Percentiles rank a stretch among this genome's conserved stretches.
phyloP scores from a whole-genome alignment of 1,140 invertebrate genomes.

The Diabrotica undecimpunctata region DNA sequence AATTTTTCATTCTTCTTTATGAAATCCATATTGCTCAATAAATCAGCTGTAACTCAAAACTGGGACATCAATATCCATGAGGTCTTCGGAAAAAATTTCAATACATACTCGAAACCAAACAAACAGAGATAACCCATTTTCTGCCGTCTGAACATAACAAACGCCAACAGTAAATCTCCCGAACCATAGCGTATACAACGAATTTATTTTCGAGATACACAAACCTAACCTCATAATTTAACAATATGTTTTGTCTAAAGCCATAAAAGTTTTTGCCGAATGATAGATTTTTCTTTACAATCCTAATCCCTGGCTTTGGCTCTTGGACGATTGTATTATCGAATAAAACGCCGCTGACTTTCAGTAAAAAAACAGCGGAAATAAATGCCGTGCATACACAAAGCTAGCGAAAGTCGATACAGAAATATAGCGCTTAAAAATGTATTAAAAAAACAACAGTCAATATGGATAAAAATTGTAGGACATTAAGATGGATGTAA shows the following conservation, averaged over 20 bases:
- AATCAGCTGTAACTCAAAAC: neutral
- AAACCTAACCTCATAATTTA: constrained; percentile 8
- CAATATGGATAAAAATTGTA: too few relatives aligned
- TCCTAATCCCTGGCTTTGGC: constrained; percentile 5
- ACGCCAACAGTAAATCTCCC: constrained; percentile 5
- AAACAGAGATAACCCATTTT: constrained; percentile 2
- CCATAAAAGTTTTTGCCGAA: constrained; percentile 11
- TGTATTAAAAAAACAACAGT: too few relatives aligned
- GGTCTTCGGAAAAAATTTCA: neutral
- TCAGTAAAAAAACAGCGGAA: too few relatives aligned
- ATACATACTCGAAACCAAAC: neutral
- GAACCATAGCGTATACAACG: neutral
- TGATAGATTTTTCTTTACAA: constrained; percentile 13
- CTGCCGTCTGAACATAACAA: constrained; percentile 1
- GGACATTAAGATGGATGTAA: too few relatives aligned
- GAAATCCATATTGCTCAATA: neutral
- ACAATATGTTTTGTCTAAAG: constrained; percentile 9
- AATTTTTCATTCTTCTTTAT: too few relatives aligned
- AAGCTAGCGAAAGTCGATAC: too few relatives aligned
- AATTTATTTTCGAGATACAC: constrained; percentile 10
- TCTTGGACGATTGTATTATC: neutral
- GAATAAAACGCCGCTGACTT: too few relatives aligned
- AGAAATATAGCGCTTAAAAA: too few relatives aligned
- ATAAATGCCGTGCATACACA: too few relatives aligned
- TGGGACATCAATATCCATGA: neutral